Percentiles rank a stretch among this genome's conserved stretches.
Conservation (phyloP, 1,140 invertebrate species). For the Psilanteris sp. region DNA sequence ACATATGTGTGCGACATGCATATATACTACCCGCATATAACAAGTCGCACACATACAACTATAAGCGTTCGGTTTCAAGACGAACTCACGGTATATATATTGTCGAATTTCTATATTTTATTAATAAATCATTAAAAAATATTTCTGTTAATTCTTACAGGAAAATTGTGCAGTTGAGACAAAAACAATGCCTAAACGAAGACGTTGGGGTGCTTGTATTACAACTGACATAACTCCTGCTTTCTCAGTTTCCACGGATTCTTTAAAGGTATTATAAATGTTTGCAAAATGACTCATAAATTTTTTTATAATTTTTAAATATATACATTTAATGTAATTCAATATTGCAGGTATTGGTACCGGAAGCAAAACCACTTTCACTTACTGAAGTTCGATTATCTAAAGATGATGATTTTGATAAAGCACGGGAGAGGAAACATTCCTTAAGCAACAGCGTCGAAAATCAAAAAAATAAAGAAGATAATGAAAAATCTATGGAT, state of each 20-base stretch:
- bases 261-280: constrained; percentile 75
- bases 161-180: constrained; percentile 72
- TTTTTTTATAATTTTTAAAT: too few species aligned
- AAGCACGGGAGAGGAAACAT: constrained; percentile 69
- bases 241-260: constrained; percentile 79
- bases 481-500: constrained; percentile 68
- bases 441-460: constrained; percentile 65
- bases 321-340: too few species aligned
- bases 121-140: too few species aligned
- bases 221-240: constrained; percentile 72
- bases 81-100: too few species aligned
- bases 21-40: too few species aligned
- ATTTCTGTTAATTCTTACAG: constrained; percentile 49
- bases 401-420: constrained; percentile 76
- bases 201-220: constrained; percentile 77
- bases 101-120: too few species aligned
- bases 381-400: constrained; percentile 78
- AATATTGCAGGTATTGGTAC: constrained; percentile 78
- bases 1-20: too few species aligned
- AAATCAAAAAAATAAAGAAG: constrained; percentile 67
- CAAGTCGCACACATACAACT: too few species aligned
- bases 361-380: constrained; percentile 81
- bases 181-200: constrained; percentile 74
- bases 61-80: too few species aligned
- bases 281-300: too few species aligned